Conservation (phyloP, 2,113 vertebrate species). For the Mugil cephalus region DNA sequence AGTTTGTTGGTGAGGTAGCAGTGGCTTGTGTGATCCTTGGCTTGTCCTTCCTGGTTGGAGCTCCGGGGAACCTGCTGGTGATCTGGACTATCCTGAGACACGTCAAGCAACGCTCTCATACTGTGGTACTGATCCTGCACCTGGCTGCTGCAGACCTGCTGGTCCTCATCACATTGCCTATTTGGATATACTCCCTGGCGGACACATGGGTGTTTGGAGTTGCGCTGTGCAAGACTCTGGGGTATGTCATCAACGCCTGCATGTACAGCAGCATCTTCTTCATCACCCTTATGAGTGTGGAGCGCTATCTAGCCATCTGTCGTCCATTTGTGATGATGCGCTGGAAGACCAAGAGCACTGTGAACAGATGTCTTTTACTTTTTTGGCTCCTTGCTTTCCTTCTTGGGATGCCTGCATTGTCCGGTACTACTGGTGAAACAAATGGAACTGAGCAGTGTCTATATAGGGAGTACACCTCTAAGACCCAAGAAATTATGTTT, state of each 20-base stretch:
- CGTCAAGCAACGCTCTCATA: slow-evolving; percentile 80
- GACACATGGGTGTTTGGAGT: slow-evolving; percentile 32
- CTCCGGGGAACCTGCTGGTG: slow-evolving; percentile 83
- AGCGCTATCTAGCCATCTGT: slow-evolving; percentile 48
- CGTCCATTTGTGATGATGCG: slow-evolving; percentile 71
- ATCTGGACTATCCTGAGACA: slow-evolving; percentile 84
- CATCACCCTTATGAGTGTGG: slow-evolving; percentile 53
- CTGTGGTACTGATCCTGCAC: slow-evolving; percentile 82
- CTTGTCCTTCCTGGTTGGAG: slow-evolving; percentile 80
- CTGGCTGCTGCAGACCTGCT: slow-evolving; percentile 82
- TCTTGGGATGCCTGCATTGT: slow-evolving; percentile 54
- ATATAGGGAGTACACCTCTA: slow-evolving; percentile 1
- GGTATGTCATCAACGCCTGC: slow-evolving; percentile 22
- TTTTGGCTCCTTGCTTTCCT: slow-evolving; percentile 72
- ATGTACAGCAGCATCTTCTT: slow-evolving; percentile 56
- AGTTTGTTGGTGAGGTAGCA: slow-evolving; percentile 41
- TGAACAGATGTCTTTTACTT: slow-evolving; percentile 25
- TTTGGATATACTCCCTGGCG: slow-evolving; percentile 72
- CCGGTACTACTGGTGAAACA: not conserved
- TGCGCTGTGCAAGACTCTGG: slow-evolving; percentile 50
- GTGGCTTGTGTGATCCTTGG: slow-evolving; percentile 78
- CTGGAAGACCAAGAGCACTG: slow-evolving; percentile 33
- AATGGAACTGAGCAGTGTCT: slow-evolving; percentile 32
- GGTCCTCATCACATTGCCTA: slow-evolving; percentile 83
- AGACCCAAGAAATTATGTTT: not conserved